Percentiles rank a stretch among this genome's conserved stretches.
These are phyloP conservation scores for Eunapius fragilis DNA, from an alignment of 37 sponge, comb jelly and placozoan species.

Conservation along the genomic window DNA sequence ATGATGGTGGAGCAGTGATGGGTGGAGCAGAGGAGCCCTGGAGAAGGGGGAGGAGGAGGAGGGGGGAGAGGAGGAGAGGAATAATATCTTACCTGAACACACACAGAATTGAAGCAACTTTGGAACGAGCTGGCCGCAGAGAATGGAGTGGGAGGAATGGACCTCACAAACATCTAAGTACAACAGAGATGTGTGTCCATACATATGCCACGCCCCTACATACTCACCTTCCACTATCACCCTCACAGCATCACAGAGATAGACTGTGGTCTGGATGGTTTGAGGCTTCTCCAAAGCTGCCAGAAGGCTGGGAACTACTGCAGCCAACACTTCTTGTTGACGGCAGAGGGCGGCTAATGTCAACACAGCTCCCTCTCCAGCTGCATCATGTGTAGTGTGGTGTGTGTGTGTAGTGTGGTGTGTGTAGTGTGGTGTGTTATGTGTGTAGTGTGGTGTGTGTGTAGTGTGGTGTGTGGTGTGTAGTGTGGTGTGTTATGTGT, in stretches of 20 bases:
- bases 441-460: background rate
- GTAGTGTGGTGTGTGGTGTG: too few relatives aligned
- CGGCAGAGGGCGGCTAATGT: background rate
- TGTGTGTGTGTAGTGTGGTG: background rate
- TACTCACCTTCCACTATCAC: background rate
- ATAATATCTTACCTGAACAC: background rate
- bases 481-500: too few relatives aligned
- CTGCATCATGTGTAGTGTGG: background rate
- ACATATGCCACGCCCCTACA: too few relatives aligned
- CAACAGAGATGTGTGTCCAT: too few relatives aligned
- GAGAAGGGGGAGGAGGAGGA: background rate
- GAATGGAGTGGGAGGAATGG: background rate
- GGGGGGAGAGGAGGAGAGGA: background rate
- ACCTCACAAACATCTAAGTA: background rate
- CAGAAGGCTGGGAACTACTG: background rate
- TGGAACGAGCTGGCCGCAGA: background rate
- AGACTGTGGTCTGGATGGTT: background rate
- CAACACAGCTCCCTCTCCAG: background rate
- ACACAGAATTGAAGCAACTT: background rate
- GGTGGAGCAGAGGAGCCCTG: background rate
- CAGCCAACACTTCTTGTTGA: background rate
- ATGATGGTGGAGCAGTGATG: background rate
- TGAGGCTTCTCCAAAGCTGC: background rate
- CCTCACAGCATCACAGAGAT: background rate
- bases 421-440: slow-evolving; percentile 9